Evolutionary conservation across 2,888 invertebrate species (phyloP), one percentile per base, ranked within the genome.

Genomic region (Sphaeridia pumilis): DNA sequence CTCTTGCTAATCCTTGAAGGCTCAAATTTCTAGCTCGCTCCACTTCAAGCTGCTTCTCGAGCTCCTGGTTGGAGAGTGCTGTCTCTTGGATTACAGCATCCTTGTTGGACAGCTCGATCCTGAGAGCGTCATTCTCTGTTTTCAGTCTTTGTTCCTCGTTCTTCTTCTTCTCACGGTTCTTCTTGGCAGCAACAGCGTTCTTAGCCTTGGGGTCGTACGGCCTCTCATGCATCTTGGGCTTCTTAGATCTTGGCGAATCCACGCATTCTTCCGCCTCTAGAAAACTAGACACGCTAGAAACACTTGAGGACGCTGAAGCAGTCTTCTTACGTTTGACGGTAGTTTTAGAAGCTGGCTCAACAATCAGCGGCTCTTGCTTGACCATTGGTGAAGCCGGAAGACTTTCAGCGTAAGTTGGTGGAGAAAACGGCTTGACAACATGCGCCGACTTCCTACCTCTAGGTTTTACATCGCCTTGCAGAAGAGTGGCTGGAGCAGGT

Each of bases 131-230:
- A 31, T 42, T 42, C 28, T 51, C 45, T 1, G 1, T 3, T 12
- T 47, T 22, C 24, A 57, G 34, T 1, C 31, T 45, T 2, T 41
- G n/a, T 38, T 49, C n/a, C 36, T 55, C 52, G 10, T 43, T 24
- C 38, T 61, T 61, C 55, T 61, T 61, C 43, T 51, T 55, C 14
- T 61, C 59, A 1, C 61, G 50, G 34, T 61, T 61, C 26, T 52
- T 2, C 34, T 52, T 55, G 1, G 61, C 61, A 1, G 59, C 59
- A 25, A 55, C 58, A 2, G 61, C 61, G 26, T 61, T 61, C 28
- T 55, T 56, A 3, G 58, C 59, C 14, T 46, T 52, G 21, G 58
- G 57, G 34, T 56, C 56, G n/a, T 55, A 53, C 10, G 38, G 4
- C n/a, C n/a, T n/a, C 35, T 59, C 59, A 26, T 59, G 59, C 41